These are phyloP conservation scores for Lasioglossum zephyrum DNA, from an alignment of 2,888 invertebrate species.

Conservation along the genomic window DNA sequence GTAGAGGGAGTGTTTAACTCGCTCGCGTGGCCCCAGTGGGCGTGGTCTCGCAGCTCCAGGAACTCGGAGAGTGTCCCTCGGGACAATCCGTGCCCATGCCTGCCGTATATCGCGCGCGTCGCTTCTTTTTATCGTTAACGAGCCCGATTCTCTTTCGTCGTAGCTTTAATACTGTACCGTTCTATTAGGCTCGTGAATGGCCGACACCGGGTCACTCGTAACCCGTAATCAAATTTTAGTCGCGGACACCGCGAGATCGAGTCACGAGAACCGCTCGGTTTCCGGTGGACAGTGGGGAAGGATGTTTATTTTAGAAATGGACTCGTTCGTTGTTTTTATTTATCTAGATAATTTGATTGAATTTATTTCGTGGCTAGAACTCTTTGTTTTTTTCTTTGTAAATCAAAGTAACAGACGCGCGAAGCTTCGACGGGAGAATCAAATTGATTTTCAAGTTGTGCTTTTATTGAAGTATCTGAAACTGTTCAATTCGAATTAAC, in stretches of 20 bases:
- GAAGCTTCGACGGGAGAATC: not conserved
- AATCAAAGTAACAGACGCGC: not conserved
- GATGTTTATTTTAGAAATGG: not conserved
- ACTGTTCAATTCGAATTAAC: not conserved
- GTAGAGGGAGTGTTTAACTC: not conserved
- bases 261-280: not conserved
- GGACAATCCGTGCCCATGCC: not conserved
- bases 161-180: constrained; percentile 42
- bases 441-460: not conserved
- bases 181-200: constrained; percentile 27
- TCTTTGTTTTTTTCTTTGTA: not conserved
- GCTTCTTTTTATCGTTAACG: constrained; percentile 42
- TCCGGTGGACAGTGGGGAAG: not conserved
- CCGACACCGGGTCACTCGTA: not conserved
- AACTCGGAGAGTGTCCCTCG: not conserved
- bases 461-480: not conserved
- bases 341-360: constrained; percentile 10
- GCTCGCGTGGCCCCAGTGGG: not conserved
- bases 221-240: not conserved
- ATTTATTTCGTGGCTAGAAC: not conserved
- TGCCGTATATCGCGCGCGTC: constrained; percentile 1
- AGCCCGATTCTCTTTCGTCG: not conserved
- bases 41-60: not conserved
- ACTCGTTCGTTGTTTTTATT: constrained; percentile 11
- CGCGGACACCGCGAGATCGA: not conserved